A percentile compares a stretch with the other conserved stretches of the same genome.
phyloP scores from a whole-genome alignment of 2,888 invertebrate genomes.

The Hemistola chrysoprasaria region DNA sequence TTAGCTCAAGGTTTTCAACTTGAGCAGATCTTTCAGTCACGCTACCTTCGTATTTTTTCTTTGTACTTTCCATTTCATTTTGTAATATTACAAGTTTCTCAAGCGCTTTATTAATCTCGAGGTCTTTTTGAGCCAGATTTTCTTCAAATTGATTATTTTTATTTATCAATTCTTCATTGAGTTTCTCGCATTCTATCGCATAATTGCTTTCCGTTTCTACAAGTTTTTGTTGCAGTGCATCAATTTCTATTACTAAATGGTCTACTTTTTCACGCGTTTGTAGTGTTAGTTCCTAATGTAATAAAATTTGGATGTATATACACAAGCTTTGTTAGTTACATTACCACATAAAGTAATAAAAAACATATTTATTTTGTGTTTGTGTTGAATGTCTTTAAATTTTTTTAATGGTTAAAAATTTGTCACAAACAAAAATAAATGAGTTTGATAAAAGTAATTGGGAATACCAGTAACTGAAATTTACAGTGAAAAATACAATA shows the following conservation, averaged over 20 bases:
- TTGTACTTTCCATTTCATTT: slow-evolving; percentile 40
- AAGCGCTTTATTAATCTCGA: slow-evolving; percentile 47
- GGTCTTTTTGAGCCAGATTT: slow-evolving; percentile 45
- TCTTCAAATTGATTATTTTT: slow-evolving; percentile 48
- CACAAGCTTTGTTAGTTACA: slow-evolving; percentile 21
- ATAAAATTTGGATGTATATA: slow-evolving; percentile 32
- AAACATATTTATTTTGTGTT: background rate
- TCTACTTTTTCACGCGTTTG: slow-evolving; percentile 40
- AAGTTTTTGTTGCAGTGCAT: slow-evolving; percentile 48
- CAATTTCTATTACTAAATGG: slow-evolving; percentile 52
- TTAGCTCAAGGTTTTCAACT: slow-evolving; percentile 38
- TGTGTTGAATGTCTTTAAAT: background rate
- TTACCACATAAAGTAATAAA: background rate
- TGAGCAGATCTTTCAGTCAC: slow-evolving; percentile 36
- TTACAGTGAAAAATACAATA: too few species aligned
- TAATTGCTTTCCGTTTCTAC: slow-evolving; percentile 44
- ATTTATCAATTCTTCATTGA: slow-evolving; percentile 42
- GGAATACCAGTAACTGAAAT: too few species aligned
- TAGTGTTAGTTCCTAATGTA: slow-evolving; percentile 55
- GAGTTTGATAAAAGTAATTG: too few species aligned
- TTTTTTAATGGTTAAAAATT: too few species aligned
- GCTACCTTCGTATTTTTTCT: slow-evolving; percentile 35
- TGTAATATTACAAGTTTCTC: slow-evolving; percentile 42
- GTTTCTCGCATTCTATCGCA: slow-evolving; percentile 38
- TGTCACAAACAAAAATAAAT: too few species aligned